Conservation (phyloP, 2,888 invertebrate species). For the Drosophila rellima region DNA sequence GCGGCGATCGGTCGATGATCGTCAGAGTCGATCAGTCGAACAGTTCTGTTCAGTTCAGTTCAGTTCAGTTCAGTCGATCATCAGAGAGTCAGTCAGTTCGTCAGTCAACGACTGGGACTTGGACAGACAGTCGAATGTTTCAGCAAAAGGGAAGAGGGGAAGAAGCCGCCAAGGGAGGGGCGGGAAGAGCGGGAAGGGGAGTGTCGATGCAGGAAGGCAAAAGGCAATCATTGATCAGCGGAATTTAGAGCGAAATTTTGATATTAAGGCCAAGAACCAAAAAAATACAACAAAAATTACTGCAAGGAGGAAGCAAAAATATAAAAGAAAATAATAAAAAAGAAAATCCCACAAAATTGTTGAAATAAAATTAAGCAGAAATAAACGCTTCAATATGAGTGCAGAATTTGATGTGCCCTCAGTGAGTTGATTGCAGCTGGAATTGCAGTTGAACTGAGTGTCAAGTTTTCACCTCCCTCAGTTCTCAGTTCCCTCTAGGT, state of each 20-base stretch:
- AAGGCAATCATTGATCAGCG: constrained; percentile 83
- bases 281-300: constrained; percentile 53
- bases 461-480: neutral
- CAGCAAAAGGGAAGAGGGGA: neutral
- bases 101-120: constrained; percentile 65
- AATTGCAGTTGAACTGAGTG: constrained; percentile 14
- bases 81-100: constrained; percentile 69
- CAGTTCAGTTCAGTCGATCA: constrained; percentile 57
- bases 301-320: constrained; percentile 53
- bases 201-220: constrained; percentile 56
- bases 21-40: constrained; percentile 60
- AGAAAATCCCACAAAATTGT: constrained; percentile 62
- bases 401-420: constrained; percentile 24
- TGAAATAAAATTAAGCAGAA: constrained; percentile 80
- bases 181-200: neutral
- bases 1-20: constrained; percentile 70
- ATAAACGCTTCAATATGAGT: constrained; percentile 76
- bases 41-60: constrained; percentile 45
- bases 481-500: constrained; percentile 18
- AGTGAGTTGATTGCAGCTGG: constrained; percentile 28
- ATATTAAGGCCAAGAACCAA: constrained; percentile 74
- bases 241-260: constrained; percentile 82
- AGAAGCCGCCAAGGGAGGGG: neutral
- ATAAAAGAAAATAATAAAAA: constrained; percentile 38
- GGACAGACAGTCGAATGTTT: constrained; percentile 33